phyloP scores from a whole-genome alignment of 2,113 vertebrate genomes.

The Macaca nemestrina region DNA sequence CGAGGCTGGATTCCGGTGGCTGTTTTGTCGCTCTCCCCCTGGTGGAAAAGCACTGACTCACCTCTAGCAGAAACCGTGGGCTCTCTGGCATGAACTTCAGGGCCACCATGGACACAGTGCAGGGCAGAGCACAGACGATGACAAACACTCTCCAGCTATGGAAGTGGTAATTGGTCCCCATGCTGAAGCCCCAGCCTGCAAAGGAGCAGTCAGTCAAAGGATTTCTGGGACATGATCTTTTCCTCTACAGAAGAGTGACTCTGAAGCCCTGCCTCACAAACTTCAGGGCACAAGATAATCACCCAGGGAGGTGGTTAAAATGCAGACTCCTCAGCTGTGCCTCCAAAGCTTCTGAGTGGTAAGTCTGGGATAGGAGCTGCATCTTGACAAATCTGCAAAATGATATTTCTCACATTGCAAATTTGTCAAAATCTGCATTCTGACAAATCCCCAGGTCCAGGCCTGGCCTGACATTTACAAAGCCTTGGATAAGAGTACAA shows the following conservation, averaged over 20 bases:
- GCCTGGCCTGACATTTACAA: neutral
- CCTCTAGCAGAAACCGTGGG: constrained; percentile 97
- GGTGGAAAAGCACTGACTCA: constrained; percentile 77
- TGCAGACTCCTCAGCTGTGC: fast-evolving
- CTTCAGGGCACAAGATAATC: fast-evolving
- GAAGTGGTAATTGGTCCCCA: constrained; percentile 94
- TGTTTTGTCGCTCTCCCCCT: fast-evolving
- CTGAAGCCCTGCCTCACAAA: neutral
- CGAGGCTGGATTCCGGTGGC: neutral
- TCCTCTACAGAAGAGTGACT: neutral
- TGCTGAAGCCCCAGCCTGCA: constrained; percentile 97
- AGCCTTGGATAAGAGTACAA: neutral
- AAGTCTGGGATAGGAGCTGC: too few species aligned
- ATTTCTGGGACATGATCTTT: neutral
- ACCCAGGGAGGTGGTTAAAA: neutral
- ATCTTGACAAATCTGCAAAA: too few species aligned
- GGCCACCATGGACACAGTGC: constrained; percentile 90
- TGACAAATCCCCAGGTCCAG: neutral
- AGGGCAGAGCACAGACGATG: constrained; percentile 93
- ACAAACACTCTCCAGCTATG: constrained; percentile 98
- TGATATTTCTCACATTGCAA: too few species aligned
- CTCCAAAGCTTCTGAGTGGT: neutral
- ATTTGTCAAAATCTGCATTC: neutral
- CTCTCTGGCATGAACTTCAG: constrained; percentile 98
- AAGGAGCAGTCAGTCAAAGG: neutral